These are phyloP conservation scores for Lepidurus arcticus DNA, from an alignment of 1,140 invertebrate genomes.

Conservation along the genomic window DNA sequence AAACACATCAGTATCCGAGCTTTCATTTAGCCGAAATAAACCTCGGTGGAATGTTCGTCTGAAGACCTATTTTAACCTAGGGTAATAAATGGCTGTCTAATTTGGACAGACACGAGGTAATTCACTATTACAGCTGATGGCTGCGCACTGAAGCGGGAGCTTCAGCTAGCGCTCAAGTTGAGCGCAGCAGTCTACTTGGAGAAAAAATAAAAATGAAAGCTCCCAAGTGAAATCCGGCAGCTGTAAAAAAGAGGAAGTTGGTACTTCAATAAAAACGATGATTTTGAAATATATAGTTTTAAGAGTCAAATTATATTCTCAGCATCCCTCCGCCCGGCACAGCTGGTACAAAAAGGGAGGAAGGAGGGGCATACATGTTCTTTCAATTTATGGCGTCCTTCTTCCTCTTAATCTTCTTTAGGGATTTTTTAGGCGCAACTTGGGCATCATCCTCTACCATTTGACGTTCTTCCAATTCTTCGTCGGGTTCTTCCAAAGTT, in stretches of 20 bases:
- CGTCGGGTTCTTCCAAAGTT: not conserved
- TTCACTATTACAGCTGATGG: not conserved
- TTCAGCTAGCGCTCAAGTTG: not conserved
- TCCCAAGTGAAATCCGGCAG: not conserved
- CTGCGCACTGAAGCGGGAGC: not conserved
- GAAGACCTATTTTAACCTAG: not conserved
- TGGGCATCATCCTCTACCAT: not conserved
- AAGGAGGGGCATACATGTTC: not conserved
- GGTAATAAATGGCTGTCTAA: not conserved
- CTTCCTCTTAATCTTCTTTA: slow-evolving; percentile 10
- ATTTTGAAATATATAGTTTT: too few species aligned
- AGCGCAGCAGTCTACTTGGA: not conserved
- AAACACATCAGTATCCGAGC: not conserved
- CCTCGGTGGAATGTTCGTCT: not conserved
- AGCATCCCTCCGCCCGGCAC: not conserved
- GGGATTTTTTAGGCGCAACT: not conserved
- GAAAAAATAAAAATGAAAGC: not conserved
- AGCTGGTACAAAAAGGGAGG: not conserved
- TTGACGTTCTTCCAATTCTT: slow-evolving; percentile 12
- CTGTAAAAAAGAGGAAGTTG: not conserved
- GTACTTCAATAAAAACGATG: too few species aligned
- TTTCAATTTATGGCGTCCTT: not conserved
- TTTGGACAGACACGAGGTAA: not conserved
- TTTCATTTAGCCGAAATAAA: slow-evolving; percentile 1
- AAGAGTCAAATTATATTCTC: not conserved